Conservation (phyloP, 2,797 vertebrate genomes). For the Leptodactylus fallax region DNA sequence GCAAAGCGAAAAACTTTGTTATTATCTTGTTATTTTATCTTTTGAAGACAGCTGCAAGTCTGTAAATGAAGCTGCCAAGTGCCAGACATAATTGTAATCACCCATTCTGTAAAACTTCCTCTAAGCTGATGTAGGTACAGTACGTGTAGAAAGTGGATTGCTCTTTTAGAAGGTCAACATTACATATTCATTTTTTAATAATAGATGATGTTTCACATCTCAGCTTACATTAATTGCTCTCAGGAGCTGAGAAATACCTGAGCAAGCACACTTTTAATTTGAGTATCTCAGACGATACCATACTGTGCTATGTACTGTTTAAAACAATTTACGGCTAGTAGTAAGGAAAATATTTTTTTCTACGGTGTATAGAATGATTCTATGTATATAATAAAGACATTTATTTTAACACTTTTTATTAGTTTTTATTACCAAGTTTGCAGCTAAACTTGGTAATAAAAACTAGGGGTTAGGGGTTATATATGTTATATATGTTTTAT, state of each 20-base stretch:
- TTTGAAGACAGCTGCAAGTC: constrained; percentile 42
- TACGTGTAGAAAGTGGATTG: constrained; percentile 66
- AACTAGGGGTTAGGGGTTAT: too few species aligned
- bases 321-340: constrained; percentile 12
- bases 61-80: constrained; percentile 49
- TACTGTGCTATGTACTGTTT: constrained; percentile 34
- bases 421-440: neutral
- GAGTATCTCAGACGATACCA: constrained; percentile 68
- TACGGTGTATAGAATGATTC: neutral
- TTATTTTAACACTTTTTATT: neutral
- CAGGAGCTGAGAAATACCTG: constrained; percentile 74
- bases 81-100: constrained; percentile 47
- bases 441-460: neutral
- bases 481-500: neutral
- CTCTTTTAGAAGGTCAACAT: constrained; percentile 75
- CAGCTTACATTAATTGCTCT: constrained; percentile 79
- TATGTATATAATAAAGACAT: neutral
- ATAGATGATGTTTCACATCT: constrained; percentile 78
- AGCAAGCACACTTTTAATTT: constrained; percentile 74
- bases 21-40: constrained; percentile 39
- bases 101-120: constrained; percentile 31
- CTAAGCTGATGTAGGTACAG: constrained; percentile 47
- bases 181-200: constrained; percentile 81
- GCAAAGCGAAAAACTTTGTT: constrained; percentile 27
- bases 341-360: neutral